phyloP scores from a whole-genome alignment of 2,888 invertebrate species.

The Aphrophora alni region DNA sequence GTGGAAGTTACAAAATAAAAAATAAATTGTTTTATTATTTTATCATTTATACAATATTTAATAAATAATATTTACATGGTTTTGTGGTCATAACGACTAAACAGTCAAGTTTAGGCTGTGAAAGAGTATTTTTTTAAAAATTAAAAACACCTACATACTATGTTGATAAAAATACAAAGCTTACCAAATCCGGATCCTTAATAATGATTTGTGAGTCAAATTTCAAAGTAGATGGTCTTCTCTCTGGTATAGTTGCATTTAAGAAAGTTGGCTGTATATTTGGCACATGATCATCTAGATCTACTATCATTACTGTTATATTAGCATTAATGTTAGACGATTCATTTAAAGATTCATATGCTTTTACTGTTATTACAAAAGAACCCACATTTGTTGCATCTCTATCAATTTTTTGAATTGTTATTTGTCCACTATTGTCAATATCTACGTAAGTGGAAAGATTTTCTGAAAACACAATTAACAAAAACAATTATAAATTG shows the following conservation, averaged over 20 bases:
- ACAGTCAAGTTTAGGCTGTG: too few relatives aligned
- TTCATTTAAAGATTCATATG: not conserved
- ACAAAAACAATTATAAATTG: too few relatives aligned
- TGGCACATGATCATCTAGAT: not conserved
- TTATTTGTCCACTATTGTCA: not conserved
- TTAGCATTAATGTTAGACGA: not conserved
- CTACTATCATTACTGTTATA: not conserved
- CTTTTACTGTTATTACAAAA: not conserved
- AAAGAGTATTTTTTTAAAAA: too few relatives aligned
- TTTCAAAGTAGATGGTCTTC: not conserved
- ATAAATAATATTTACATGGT: too few relatives aligned
- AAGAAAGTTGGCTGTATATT: not conserved
- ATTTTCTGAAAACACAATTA: not conserved
- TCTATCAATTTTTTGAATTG: not conserved
- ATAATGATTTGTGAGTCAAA: not conserved
- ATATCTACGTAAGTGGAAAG: not conserved
- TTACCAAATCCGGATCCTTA: not conserved
- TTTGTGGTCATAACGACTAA: too few relatives aligned
- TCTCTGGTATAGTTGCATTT: not conserved
- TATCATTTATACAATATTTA: too few relatives aligned
- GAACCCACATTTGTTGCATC: not conserved
- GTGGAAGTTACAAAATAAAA: too few relatives aligned
- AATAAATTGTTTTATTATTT: too few relatives aligned
- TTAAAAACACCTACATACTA: too few relatives aligned
- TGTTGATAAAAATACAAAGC: too few relatives aligned